Evolutionary conservation across 1,140 invertebrate species (phyloP).

Genomic region (Drosophila bipectinata): DNA sequence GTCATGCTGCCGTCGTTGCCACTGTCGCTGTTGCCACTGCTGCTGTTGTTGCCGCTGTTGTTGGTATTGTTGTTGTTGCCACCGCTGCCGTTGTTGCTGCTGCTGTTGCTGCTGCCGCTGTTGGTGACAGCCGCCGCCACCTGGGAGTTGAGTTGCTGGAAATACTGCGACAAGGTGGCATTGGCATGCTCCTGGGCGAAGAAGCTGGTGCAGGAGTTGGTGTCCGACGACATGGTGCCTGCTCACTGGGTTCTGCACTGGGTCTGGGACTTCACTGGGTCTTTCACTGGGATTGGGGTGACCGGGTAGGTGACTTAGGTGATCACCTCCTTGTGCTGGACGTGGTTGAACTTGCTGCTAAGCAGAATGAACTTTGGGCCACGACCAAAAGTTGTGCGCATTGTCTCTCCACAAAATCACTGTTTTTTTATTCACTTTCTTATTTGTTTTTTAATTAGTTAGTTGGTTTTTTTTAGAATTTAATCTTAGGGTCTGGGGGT

Average conservation of each 20-base stretch:
- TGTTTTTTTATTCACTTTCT: constrained; percentile 4
- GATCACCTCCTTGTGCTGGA: constrained; percentile 69
- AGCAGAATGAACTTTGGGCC: constrained; percentile 60
- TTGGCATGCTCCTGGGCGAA: constrained; percentile 78
- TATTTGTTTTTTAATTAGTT: constrained; percentile 4
- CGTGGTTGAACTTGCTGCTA: constrained; percentile 62
- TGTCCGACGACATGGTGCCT: constrained; percentile 68
- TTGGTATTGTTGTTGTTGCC: constrained; percentile 11
- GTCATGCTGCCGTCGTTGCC: constrained; percentile 64
- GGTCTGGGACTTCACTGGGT: not conserved
- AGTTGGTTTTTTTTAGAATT: not conserved
- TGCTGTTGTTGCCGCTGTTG: constrained; percentile 38
- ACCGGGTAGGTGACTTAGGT: constrained; percentile 41
- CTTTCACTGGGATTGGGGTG: not conserved
- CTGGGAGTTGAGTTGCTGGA: constrained; percentile 75
- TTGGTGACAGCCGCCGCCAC: constrained; percentile 56
- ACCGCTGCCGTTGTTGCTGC: constrained; percentile 21
- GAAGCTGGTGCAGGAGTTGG: constrained; percentile 73
- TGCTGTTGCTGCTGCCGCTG: constrained; percentile 17
- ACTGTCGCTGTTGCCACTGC: constrained; percentile 52
- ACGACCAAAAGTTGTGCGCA: constrained; percentile 64
- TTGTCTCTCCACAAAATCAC: constrained; percentile 45
- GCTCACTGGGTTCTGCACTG: constrained; percentile 32
- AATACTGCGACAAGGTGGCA: constrained; percentile 75
- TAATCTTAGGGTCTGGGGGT: constrained; percentile 1